Conservation (phyloP, 2,888 invertebrate genomes). For the Meta bourneti region DNA sequence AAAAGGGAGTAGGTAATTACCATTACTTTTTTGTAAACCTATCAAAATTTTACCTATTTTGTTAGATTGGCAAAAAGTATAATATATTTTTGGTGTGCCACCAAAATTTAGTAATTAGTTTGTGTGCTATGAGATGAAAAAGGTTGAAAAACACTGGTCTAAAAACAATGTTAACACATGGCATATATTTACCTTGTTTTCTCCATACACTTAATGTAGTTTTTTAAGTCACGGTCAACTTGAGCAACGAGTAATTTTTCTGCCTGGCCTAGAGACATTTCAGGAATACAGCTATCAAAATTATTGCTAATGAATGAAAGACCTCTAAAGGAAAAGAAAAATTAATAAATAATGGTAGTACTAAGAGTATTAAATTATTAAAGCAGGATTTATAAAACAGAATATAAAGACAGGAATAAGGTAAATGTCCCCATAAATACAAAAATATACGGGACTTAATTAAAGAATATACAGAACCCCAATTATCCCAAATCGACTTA, state of each 20-base stretch:
- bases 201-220: constrained; percentile 88
- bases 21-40: too few species aligned
- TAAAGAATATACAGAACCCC: too few species aligned
- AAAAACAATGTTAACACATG: too few species aligned
- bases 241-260: constrained; percentile 89
- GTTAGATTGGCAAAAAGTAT: too few species aligned
- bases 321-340: constrained; percentile 83
- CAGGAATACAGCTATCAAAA: constrained; percentile 87
- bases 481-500: too few species aligned
- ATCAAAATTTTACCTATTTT: too few species aligned
- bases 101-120: too few species aligned
- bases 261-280: constrained; percentile 84
- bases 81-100: too few species aligned
- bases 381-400: background rate
- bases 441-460: background rate
- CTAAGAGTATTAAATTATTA: background rate
- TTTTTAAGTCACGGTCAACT: constrained; percentile 88
- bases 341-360: background rate
- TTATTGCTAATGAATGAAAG: constrained; percentile 92
- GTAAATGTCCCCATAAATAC: background rate
- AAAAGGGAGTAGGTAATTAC: too few species aligned
- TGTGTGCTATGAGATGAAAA: too few species aligned
- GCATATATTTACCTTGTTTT: constrained; percentile 82
- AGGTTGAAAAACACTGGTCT: too few species aligned
- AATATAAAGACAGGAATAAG: background rate